phyloP scores from a whole-genome alignment of 2,797 vertebrate species.

The Liasis olivaceus region DNA sequence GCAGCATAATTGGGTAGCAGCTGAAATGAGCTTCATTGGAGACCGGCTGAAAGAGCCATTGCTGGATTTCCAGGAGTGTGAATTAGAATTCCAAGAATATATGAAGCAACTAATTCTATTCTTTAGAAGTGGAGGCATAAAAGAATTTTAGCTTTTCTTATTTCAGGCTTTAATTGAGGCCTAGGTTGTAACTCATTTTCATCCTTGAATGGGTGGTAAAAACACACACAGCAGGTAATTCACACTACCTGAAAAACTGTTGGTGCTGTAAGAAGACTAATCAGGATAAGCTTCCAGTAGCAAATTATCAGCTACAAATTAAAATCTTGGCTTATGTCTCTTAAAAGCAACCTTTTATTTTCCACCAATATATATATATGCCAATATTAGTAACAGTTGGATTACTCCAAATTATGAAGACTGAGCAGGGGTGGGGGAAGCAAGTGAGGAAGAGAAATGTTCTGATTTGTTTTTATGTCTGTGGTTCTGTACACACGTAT shows the following conservation, averaged over 20 bases:
- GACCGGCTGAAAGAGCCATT: constrained; percentile 76
- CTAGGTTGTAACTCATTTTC: constrained; percentile 84
- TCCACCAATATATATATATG: constrained; percentile 49
- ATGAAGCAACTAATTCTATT: constrained; percentile 82
- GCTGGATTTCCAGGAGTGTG: constrained; percentile 79
- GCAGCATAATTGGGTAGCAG: constrained; percentile 77
- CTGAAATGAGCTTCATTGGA: constrained; percentile 74
- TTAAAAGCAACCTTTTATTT: constrained; percentile 70
- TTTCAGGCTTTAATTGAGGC: constrained; percentile 84
- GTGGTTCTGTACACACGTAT: not conserved
- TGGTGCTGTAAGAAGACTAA: constrained; percentile 91
- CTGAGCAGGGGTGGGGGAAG: not conserved
- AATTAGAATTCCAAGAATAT: constrained; percentile 83
- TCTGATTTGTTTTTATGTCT: constrained; percentile 27
- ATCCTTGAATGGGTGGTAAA: constrained; percentile 87
- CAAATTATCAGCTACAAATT: constrained; percentile 99
- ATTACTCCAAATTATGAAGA: constrained; percentile 57
- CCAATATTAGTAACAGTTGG: constrained; percentile 77
- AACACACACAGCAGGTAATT: constrained; percentile 98
- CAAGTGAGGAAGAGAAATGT: not conserved
- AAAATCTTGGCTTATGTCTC: constrained; percentile 84
- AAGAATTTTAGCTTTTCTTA: constrained; percentile 81
- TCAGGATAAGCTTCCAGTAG: constrained; percentile 88
- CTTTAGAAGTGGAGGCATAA: constrained; percentile 79
- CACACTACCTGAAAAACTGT: constrained; percentile 96